Evolutionary conservation across 2,113 vertebrate species (phyloP).

Genomic region (Rhabdornis inornatus): DNA sequence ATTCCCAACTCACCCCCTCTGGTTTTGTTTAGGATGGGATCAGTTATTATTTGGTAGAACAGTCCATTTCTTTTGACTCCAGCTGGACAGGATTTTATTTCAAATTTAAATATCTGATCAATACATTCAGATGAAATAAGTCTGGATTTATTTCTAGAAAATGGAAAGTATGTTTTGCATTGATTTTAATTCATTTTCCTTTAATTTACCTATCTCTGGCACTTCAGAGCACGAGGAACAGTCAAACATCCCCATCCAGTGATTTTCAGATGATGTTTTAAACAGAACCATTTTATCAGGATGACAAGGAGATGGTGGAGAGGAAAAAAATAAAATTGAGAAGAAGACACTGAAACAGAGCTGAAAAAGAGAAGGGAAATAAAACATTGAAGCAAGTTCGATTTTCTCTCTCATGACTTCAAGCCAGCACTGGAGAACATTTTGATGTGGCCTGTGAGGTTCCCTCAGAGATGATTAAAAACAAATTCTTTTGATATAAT

Average conservation of each 20-base stretch:
- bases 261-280: neutral
- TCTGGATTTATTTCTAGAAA: too few species aligned
- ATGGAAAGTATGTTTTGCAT: too few species aligned
- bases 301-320: neutral
- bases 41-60: too few species aligned
- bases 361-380: neutral
- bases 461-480: neutral
- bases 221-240: neutral
- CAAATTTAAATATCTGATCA: too few species aligned
- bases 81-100: too few species aligned
- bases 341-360: accelerated
- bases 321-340: accelerated
- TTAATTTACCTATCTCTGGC: neutral
- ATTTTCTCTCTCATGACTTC: neutral
- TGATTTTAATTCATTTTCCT: too few species aligned
- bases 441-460: neutral
- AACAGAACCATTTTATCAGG: neutral
- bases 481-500: neutral
- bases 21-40: too few species aligned
- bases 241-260: neutral
- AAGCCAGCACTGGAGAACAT: neutral
- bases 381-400: neutral
- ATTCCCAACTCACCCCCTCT: too few species aligned
- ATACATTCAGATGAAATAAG: too few species aligned
- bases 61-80: too few species aligned